These are phyloP conservation scores for Zygothrica quintamaculata DNA, from an alignment of 2,888 invertebrate species.

Conservation along the genomic window DNA sequence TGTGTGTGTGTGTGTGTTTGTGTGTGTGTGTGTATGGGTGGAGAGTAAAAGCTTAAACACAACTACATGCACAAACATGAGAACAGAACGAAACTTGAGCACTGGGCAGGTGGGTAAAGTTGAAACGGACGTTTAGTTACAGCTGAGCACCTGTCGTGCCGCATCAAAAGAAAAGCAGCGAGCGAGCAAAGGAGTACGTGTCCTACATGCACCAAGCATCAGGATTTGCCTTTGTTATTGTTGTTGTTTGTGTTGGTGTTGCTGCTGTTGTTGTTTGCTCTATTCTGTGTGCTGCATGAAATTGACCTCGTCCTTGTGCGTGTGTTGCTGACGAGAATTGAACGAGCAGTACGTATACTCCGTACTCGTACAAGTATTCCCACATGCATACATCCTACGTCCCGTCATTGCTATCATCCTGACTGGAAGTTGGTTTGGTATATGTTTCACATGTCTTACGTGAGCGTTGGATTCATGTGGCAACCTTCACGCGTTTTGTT, in stretches of 20 bases:
- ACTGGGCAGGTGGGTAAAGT: conserved; percentile 54
- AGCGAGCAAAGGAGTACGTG: conserved; percentile 61
- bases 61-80: background rate
- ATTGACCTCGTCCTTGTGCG: conserved; percentile 74
- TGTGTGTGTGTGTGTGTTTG: background rate
- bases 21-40: background rate
- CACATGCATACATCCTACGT: background rate
- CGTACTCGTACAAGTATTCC: background rate
- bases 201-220: conserved; percentile 55
- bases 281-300: conserved; percentile 66
- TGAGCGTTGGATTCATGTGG: conserved; percentile 46
- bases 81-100: conserved; percentile 15
- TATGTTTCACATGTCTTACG: conserved; percentile 57
- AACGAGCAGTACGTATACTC: conserved; percentile 27
- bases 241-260: conserved; percentile 17
- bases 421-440: background rate
- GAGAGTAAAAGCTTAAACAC: too few species aligned
- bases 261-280: conserved; percentile 18
- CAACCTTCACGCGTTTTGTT: conserved; percentile 36
- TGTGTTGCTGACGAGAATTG: conserved; percentile 51
- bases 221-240: conserved; percentile 6
- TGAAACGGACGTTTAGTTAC: conserved; percentile 77
- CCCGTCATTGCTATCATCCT: background rate
- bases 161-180: conserved; percentile 59
- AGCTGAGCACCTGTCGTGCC: conserved; percentile 73